Percentiles rank a stretch among this genome's conserved stretches.
Conservation (phyloP, 1,140 invertebrate species). For the Bombus haemorrhoidalis region DNA sequence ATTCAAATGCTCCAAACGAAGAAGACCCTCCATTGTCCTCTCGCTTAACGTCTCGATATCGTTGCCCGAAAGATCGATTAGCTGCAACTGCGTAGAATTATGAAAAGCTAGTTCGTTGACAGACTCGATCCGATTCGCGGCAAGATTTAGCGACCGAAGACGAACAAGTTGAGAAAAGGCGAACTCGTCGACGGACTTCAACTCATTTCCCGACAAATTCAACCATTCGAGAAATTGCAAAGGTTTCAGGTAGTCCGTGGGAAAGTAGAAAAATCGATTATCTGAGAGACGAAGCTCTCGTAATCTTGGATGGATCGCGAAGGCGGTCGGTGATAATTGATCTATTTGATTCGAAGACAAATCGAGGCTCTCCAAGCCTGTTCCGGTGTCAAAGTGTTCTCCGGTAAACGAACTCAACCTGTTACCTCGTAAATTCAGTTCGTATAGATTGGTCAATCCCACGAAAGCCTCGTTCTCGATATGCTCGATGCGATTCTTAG, state of each 20-base stretch:
- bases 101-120: conserved; percentile 93
- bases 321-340: conserved; percentile 90
- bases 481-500: conserved; percentile 89
- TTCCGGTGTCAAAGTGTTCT: conserved; percentile 89
- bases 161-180: conserved; percentile 91
- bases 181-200: conserved; percentile 91
- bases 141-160: conserved; percentile 87
- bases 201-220: conserved; percentile 89
- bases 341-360: conserved; percentile 89
- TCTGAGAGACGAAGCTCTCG: conserved; percentile 86
- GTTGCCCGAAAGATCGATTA: conserved; percentile 90
- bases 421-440: conserved; percentile 90
- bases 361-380: conserved; percentile 89
- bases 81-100: conserved; percentile 92
- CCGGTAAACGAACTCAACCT: conserved; percentile 88
- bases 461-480: conserved; percentile 90
- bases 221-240: conserved; percentile 89
- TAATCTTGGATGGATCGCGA: conserved; percentile 90
- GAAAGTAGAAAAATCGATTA: conserved; percentile 92
- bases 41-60: conserved; percentile 89
- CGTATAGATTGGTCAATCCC: conserved; percentile 87
- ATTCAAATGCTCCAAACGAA: conserved; percentile 89
- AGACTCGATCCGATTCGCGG: conserved; percentile 89
- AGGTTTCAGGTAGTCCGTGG: conserved; percentile 89
- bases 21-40: conserved; percentile 91